Conservation (phyloP, 30 jellyfish, hydroid and myxozoan species). For the Aurelia coerulea region DNA sequence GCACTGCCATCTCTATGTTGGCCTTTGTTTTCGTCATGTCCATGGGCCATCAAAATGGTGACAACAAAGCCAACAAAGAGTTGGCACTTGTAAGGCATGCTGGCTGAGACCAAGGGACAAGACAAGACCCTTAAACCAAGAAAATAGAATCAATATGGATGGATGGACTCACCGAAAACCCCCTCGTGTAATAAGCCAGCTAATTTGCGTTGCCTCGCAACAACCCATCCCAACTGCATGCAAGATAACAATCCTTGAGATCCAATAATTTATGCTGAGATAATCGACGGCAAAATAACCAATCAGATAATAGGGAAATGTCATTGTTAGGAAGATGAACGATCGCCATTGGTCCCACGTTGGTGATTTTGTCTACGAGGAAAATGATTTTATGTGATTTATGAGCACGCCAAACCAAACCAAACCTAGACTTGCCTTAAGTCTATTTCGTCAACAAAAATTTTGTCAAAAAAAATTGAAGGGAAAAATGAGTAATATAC, state of each 20-base stretch:
- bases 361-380: conserved; percentile 18
- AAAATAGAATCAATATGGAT: not conserved
- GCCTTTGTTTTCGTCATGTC: too few relatives aligned
- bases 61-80: too few relatives aligned
- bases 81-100: too few relatives aligned
- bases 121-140: not conserved
- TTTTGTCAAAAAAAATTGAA: too few relatives aligned
- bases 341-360: conserved; percentile 61
- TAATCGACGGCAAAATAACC: conserved; percentile 77
- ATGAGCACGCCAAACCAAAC: too few relatives aligned
- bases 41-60: too few relatives aligned
- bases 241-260: conserved; percentile 81
- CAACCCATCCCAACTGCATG: conserved; percentile 83
- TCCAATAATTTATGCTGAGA: conserved; percentile 78
- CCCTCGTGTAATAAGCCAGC: conserved; percentile 49
- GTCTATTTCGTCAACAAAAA: too few relatives aligned
- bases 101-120: too few relatives aligned
- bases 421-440: too few relatives aligned
- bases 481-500: too few relatives aligned
- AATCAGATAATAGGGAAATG: conserved; percentile 78
- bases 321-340: conserved; percentile 51
- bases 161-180: conserved; percentile 38
- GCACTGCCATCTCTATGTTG: too few relatives aligned
- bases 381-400: too few relatives aligned
- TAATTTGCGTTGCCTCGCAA: conserved; percentile 66